Evolutionary conservation across 2,888 invertebrate genomes (phyloP).

Genomic region (Amiota mariae): DNA sequence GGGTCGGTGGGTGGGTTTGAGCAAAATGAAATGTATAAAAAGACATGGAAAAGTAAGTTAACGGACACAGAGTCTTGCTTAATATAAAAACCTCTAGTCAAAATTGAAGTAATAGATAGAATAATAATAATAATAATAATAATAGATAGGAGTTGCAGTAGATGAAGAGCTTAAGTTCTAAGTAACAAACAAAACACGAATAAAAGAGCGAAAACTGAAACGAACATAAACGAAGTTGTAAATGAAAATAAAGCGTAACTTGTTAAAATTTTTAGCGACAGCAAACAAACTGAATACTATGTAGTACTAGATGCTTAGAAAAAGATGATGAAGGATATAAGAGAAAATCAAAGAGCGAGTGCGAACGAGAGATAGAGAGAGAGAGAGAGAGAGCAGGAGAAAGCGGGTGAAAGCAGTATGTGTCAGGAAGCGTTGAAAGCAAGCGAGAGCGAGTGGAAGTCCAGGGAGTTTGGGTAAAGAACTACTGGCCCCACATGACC

Average conservation of each 20-base stretch:
- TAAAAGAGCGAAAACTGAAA: background rate
- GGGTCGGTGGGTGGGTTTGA: background rate
- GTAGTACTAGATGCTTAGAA: background rate
- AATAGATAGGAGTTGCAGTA: background rate
- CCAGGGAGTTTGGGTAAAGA: too few species aligned
- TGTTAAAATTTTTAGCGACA: slow-evolving; percentile 29
- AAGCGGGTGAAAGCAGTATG: too few species aligned
- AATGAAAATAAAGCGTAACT: slow-evolving; percentile 23
- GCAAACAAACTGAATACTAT: slow-evolving; percentile 18
- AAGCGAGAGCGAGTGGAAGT: background rate
- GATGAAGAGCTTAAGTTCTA: slow-evolving; percentile 13
- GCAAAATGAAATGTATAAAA: background rate
- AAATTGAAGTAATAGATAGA: too few species aligned
- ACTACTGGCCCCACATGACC: slow-evolving; percentile 13
- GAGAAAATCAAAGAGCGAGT: background rate
- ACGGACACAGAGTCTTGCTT: background rate
- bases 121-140: too few species aligned
- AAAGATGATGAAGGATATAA: background rate
- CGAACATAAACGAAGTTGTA: slow-evolving; percentile 10
- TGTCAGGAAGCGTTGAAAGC: too few species aligned
- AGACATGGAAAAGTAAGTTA: background rate
- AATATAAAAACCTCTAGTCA: too few species aligned
- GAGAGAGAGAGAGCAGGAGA: too few species aligned
- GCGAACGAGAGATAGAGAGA: background rate
- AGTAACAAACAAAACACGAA: background rate